Evolutionary conservation across 2,113 vertebrate species (phyloP), one percentile per base, ranked within the genome.

Genomic region (Argyrosomus japonicus): DNA sequence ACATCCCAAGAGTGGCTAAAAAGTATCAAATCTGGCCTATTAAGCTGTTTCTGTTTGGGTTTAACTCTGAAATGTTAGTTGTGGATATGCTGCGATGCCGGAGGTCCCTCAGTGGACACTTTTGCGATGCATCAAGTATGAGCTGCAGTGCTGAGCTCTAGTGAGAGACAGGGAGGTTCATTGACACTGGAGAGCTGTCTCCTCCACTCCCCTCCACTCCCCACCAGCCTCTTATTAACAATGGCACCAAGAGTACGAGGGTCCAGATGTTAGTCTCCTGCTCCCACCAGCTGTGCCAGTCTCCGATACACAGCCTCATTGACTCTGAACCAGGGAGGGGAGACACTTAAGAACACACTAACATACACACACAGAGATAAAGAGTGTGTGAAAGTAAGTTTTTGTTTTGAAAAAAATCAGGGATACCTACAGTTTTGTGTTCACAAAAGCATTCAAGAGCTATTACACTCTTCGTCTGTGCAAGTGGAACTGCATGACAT

Each of bases 231-330:
- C 85, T 92, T 89, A 89, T 91, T 90, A 91, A 92, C 91, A 92
- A 92, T 90, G 91, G 89, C 91, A 93, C 89, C 89, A 64, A 75
- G 90, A 87, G 84, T 67, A 77, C 86, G 53, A 88, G 75, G 85
- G 81, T 91, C 88, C 94, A 93, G 93, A 93, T 93, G 93, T 93
- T 93, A 67, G 87, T 83, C 82, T 82, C 90, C 85, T 85, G 90
- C 88, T 91, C 77, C 79, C 86, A 81, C 91, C 92, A 93, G 92
- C 93, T 94, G 93, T 94, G 91, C 88, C 88, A 92, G 86, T 64
- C 90, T 89, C 90, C 87, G 51, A 92, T 92, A 90, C 90, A 91
- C 92, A 93, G 89, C 83, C 89, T 93, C 92, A 93, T 92, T 93
- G 88, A 93, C 90, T 93, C 85, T 51, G 57, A 53, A 70, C 21